Base-by-base conservation (phyloP, 2,888 invertebrate genomes). In the Cinara cedri region DNA sequence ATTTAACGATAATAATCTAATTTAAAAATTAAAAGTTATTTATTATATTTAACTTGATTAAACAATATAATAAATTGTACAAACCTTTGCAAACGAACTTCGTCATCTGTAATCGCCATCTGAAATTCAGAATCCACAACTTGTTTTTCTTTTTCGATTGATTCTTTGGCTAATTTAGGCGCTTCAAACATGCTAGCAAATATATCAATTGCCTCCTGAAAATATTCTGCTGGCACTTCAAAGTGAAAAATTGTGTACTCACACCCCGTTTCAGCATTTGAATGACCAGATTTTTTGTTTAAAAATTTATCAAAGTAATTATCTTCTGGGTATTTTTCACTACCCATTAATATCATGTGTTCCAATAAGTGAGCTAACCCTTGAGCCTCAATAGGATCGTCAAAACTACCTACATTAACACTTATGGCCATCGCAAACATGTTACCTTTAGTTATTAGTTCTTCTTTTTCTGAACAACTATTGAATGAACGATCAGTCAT, bases 291-390 rank as follows among this genome's bases (percentile, higher is more conserved):
- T 85, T 92, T 91, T 88, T 91, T 93, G 88, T 90, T 91, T 21
- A 95, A 89, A 83, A 91, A 94, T 1, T 91, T 87, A 86, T 94
- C 94, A 84, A 94, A 93, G 83, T 91, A 92, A 86, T 95, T 95
- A 87, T 96, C 96, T 85, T 90, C 88, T 9, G 93, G 94, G 85
- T 92, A 96, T 85, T 95, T 96, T 84, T 92, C 89, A 83, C 94
- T 95, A 44, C 96, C 97, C 96, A 96, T 97, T 84, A 96, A 97
- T 26, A 97, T 92, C 96, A 97, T 94, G 85, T 95, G 95, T 84
- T 95, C 95, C 3, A 95, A 88, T 85, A 95, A 94, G 85, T 95
- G 95, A 0, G 94, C 93, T 85, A 95, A 85, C 0, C 95, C 95
- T 83, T 91, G 93, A 75, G 93, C 90, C 83, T 89, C 88, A 8